Evolutionary conservation across 2,888 invertebrate species (phyloP).

Genomic region (Lasioglossum zephyrum): DNA sequence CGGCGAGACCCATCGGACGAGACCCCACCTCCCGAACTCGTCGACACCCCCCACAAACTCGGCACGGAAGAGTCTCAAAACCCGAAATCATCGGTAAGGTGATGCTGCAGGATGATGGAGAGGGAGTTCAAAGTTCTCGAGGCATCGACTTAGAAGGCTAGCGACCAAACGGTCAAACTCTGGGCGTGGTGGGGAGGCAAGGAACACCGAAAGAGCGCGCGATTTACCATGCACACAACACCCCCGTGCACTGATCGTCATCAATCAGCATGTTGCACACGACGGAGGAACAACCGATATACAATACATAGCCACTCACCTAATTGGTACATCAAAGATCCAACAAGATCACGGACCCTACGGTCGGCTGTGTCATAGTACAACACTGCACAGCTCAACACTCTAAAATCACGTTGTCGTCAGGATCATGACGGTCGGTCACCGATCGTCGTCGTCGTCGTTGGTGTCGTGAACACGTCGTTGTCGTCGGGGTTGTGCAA

Average conservation of each 20-base stretch:
- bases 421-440: constrained; percentile 51
- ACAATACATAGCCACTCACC: constrained; percentile 70
- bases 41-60: background rate
- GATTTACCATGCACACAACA: constrained; percentile 11
- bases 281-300: background rate
- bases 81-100: background rate
- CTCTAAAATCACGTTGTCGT: constrained; percentile 67
- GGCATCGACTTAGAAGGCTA: constrained; percentile 39
- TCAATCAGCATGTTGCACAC: background rate
- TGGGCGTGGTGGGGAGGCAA: constrained; percentile 73
- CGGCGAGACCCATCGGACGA: background rate
- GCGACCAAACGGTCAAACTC: constrained; percentile 55
- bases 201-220: constrained; percentile 51
- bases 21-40: background rate
- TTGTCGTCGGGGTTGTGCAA: constrained; percentile 20
- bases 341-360: constrained; percentile 74
- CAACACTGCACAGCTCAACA: constrained; percentile 78
- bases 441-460: constrained; percentile 49
- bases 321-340: constrained; percentile 83
- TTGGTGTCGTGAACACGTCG: constrained; percentile 17
- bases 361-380: constrained; percentile 81
- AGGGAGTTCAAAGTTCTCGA: constrained; percentile 28
- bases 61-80: background rate
- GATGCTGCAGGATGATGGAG: background rate
- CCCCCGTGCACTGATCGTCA: background rate